Conservation (phyloP, 2,797 vertebrate genomes). For the Ptychadena robeensis region DNA sequence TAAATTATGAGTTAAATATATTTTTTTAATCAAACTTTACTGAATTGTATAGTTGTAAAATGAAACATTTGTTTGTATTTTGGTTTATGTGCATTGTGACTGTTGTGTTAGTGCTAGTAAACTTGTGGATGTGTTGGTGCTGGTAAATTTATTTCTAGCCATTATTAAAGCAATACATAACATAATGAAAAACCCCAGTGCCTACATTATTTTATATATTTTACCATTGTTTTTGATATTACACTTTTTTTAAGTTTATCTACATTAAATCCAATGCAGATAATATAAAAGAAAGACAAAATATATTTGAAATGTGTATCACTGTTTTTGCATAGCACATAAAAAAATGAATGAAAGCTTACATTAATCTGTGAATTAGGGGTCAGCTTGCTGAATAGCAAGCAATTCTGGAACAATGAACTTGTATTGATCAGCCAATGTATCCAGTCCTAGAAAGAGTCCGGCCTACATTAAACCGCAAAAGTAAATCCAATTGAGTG, state of each 20-base stretch:
- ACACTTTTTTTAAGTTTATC: background rate
- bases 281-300: background rate
- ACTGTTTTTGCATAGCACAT: background rate
- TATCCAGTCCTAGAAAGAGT: slow-evolving; percentile 23
- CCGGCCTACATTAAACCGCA: slow-evolving; percentile 12
- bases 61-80: background rate
- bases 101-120: background rate
- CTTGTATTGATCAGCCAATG: slow-evolving; percentile 33
- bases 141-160: no score
- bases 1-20: background rate
- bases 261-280: background rate
- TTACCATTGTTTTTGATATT: background rate
- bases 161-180: no score
- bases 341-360: background rate
- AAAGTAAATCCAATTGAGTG: slow-evolving; percentile 38
- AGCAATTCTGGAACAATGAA: slow-evolving; percentile 19
- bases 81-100: background rate
- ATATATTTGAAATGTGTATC: background rate
- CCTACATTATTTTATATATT: no score
- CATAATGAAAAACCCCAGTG: no score
- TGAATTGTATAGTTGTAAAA: background rate
- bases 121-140: no score
- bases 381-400: slow-evolving; percentile 1
- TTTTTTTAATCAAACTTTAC: no score
- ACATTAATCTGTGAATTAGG: slow-evolving; percentile 27